Percentiles rank a stretch among this genome's conserved stretches.
Conservation (phyloP, 2,113 vertebrate species). For the Chlorocebus sabaeus region DNA sequence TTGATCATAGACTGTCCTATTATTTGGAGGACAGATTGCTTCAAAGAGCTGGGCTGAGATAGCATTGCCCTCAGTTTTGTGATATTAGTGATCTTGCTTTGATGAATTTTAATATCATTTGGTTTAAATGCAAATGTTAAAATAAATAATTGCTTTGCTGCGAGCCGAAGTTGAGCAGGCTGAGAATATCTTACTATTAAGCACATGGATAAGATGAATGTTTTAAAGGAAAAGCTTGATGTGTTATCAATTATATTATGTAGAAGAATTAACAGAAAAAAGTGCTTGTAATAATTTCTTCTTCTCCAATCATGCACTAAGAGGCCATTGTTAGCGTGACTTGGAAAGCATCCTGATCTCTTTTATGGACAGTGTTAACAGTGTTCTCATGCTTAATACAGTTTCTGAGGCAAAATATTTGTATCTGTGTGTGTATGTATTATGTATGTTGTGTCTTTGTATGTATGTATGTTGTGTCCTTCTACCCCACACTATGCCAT, state of each 20-base stretch:
- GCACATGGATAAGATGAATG: constrained; percentile 59
- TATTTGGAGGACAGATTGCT: constrained; percentile 70
- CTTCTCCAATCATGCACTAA: constrained; percentile 51
- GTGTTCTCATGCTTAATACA: not conserved
- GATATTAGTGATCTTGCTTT: constrained; percentile 56
- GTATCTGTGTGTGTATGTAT: not conserved
- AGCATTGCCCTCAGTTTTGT: constrained; percentile 25
- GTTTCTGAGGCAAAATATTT: not conserved
- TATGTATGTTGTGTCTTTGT: not conserved
- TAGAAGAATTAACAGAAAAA: constrained; percentile 68
- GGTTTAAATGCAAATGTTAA: constrained; percentile 79
- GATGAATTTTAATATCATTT: constrained; percentile 75
- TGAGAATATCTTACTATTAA: constrained; percentile 70
- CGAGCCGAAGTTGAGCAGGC: constrained; percentile 53
- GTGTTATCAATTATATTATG: constrained; percentile 76
- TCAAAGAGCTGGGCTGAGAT: constrained; percentile 28
- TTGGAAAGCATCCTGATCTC: not conserved
- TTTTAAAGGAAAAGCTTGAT: constrained; percentile 66
- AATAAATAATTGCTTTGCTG: constrained; percentile 76
- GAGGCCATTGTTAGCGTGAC: not conserved
- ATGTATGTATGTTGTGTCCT: not conserved
- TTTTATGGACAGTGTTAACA: fast-evolving
- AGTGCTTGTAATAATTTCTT: constrained; percentile 63
- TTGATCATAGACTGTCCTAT: not conserved
- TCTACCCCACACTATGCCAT: fast-evolving